A percentile compares a stretch with the other conserved stretches of the same genome.
These are phyloP conservation scores for Dromius quadrimaculatus DNA, from an alignment of 2,888 invertebrate genomes.

Conservation along the genomic window DNA sequence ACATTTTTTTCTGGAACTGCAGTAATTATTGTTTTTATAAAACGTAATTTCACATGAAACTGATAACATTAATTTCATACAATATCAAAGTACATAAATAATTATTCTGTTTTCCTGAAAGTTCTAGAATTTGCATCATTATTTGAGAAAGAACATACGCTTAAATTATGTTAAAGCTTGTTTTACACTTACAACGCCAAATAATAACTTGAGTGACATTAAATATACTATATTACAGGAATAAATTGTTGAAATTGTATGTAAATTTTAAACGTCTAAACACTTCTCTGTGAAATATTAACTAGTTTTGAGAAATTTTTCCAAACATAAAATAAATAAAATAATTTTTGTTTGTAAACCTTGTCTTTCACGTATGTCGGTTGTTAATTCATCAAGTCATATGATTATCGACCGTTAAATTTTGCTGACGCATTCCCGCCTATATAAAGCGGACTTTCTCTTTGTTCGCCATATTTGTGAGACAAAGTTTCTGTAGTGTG, in stretches of 20 bases:
- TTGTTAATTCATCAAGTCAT: slow-evolving; percentile 6
- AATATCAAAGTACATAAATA: slow-evolving; percentile 3
- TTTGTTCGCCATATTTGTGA: slow-evolving; percentile 29
- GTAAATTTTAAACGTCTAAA: no score
- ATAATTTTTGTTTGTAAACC: not conserved
- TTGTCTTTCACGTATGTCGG: not conserved
- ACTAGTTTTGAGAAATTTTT: not conserved
- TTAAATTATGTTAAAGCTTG: slow-evolving; percentile 10
- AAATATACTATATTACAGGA: not conserved
- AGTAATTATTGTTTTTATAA: not conserved
- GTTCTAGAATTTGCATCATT: slow-evolving; percentile 22
- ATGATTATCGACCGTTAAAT: slow-evolving; percentile 21
- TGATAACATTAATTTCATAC: slow-evolving; percentile 2
- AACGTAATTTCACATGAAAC: slow-evolving; percentile 25
- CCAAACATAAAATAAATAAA: not conserved
- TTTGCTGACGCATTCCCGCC: slow-evolving; percentile 12
- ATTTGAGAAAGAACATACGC: slow-evolving; percentile 7
- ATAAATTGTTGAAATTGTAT: not conserved
- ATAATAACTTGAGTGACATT: not conserved
- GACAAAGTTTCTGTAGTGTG: not conserved
- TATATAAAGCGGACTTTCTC: slow-evolving; percentile 21
- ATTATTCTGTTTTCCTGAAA: slow-evolving; percentile 7
- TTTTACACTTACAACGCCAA: not conserved
- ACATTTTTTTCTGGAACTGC: not conserved
- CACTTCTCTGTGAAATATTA: no score